Percentiles rank a stretch among this genome's conserved stretches.
Evolutionary conservation across 2,797 vertebrate genomes (phyloP).

Genomic region (Masticophis lateralis): DNA sequence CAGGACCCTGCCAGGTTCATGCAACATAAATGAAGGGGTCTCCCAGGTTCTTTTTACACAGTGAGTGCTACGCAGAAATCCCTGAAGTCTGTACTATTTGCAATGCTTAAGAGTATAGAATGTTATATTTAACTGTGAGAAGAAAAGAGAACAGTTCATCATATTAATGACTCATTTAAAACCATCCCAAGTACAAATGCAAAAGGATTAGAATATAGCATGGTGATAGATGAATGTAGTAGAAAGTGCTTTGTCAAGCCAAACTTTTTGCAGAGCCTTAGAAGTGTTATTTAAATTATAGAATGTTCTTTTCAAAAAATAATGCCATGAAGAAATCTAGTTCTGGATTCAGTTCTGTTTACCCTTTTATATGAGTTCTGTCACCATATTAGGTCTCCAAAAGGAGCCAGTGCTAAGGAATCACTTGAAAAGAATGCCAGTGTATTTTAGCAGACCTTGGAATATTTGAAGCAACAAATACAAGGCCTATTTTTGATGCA

Average conservation of each 20-base stretch:
- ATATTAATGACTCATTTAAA: background rate
- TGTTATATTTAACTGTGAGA: background rate
- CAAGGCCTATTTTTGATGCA: background rate
- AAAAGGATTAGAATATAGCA: background rate
- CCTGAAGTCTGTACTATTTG: background rate
- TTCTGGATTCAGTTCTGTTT: fast-evolving
- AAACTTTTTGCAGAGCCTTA: background rate
- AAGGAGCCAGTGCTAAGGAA: background rate
- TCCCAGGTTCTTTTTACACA: background rate
- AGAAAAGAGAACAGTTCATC: background rate
- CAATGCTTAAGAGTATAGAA: background rate
- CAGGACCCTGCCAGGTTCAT: background rate
- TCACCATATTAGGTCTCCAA: background rate
- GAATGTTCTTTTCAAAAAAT: background rate
- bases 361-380: background rate
- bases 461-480: background rate
- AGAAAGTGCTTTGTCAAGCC: background rate
- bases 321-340: background rate
- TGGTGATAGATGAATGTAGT: background rate
- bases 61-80: background rate
- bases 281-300: background rate
- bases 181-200: background rate
- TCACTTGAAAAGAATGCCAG: conserved; percentile 18
- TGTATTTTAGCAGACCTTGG: background rate
- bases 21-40: background rate